phyloP scores from a whole-genome alignment of 2,113 vertebrate genomes.

The Prunella fulvescens region DNA sequence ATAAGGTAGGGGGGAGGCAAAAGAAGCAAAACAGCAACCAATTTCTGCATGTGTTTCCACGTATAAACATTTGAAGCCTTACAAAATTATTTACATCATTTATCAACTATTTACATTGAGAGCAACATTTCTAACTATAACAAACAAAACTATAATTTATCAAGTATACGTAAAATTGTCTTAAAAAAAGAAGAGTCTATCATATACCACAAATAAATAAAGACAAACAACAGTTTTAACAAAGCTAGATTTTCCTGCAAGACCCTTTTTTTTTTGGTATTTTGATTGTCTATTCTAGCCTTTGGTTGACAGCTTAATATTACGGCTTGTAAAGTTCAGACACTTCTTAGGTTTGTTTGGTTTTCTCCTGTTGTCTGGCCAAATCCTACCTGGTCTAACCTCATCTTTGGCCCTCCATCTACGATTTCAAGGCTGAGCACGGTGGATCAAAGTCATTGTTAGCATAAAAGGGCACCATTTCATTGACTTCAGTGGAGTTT shows the following conservation, averaged over 20 bases:
- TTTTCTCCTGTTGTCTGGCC: constrained; percentile 34
- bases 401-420: constrained; percentile 60
- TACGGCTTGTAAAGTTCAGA: constrained; percentile 70
- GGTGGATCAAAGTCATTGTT: constrained; percentile 5
- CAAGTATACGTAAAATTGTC: constrained; percentile 78
- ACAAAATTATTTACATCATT: constrained; percentile 87
- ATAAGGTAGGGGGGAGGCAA: constrained; percentile 65
- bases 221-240: constrained; percentile 79
- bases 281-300: constrained; percentile 72
- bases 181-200: constrained; percentile 74
- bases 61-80: constrained; percentile 85
- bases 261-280: constrained; percentile 78
- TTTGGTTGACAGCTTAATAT: constrained; percentile 77
- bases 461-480: constrained; percentile 21
- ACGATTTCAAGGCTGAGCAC: constrained; percentile 61
- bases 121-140: constrained; percentile 75
- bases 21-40: constrained; percentile 80
- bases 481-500: not conserved
- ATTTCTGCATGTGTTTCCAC: constrained; percentile 73
- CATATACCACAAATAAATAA: constrained; percentile 86
- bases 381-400: constrained; percentile 10
- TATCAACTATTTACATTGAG: constrained; percentile 83
- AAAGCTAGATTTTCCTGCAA: constrained; percentile 76
- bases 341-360: constrained; percentile 46
- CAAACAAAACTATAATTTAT: constrained; percentile 85